Evolutionary conservation across 1,140 invertebrate genomes (phyloP).

Genomic region (Venustaconcha ellipsiformis): DNA sequence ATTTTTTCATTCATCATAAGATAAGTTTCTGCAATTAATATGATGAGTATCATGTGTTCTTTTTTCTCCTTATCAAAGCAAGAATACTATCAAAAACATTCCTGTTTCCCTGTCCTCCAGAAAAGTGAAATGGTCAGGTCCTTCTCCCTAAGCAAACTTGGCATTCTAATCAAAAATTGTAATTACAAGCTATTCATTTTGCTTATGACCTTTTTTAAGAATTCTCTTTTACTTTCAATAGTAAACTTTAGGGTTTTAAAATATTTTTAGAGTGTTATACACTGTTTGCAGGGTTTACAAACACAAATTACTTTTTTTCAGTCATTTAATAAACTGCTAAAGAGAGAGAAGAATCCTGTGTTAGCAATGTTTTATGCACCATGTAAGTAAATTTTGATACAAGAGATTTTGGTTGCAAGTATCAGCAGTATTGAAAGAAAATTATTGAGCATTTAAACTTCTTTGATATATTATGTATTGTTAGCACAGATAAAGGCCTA

Average conservation of each 20-base stretch:
- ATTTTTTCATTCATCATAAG: no score
- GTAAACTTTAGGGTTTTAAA: not conserved
- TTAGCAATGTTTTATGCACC: conserved; percentile 94
- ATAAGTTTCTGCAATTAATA: no score
- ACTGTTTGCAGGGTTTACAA: not conserved
- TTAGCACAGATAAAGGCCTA: no score
- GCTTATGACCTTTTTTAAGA: not conserved
- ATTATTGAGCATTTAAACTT: not conserved
- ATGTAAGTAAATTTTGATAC: conserved; percentile 75
- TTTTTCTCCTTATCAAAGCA: no score
- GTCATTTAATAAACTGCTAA: conserved; percentile 59
- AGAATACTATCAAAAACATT: not conserved
- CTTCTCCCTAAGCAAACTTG: not conserved
- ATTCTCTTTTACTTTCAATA: no score
- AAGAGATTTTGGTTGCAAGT: not conserved
- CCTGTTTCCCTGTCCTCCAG: not conserved
- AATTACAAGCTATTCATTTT: not conserved
- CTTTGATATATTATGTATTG: not conserved
- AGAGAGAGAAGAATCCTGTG: conserved; percentile 79
- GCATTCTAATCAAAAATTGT: not conserved
- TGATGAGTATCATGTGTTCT: no score
- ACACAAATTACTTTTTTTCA: conserved; percentile 38
- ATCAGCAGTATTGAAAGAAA: not conserved
- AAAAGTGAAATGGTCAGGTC: not conserved
- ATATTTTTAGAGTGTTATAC: not conserved